Evolutionary conservation across 2,797 vertebrate species (phyloP), one percentile per base, ranked within the genome.

Genomic region (Micropoecilia bifurca): DNA sequence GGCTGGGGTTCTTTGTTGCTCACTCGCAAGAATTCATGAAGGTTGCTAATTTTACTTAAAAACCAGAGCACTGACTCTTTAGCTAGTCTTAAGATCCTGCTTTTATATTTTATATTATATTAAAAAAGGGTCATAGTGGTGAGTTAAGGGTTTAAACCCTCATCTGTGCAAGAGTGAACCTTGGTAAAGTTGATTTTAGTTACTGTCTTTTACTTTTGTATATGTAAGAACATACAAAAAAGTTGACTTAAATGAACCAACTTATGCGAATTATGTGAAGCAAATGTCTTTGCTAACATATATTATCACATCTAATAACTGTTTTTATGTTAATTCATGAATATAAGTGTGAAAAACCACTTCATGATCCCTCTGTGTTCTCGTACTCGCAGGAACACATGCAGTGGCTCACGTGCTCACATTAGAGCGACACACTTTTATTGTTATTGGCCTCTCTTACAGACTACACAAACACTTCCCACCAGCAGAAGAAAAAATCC

Each of bases 391-490:
- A 25, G 79, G 74, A 41, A 30, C 43, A 73, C 30, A 75, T 0
- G 25, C 39, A 77, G 5, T 22, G 36, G 71, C 66, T 77, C 33
- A 59, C 22, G 28, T 28, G 10, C 1, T 74, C 71, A 78, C 59
- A 75, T 76, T 73, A 71, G 36, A 28, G 43, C 12, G 75, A 87
- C 48, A 85, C 74, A 53, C 33, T 45, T 77, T 80, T 53, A 80
- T 28, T 80, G 43, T 4, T 36, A 48, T 57, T 66, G 30, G n/a
- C 63, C 6, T 7, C 8, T 46, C 22, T 66, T 74, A 33, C 43
- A 28, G 33, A 59, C 46, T 53, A 30, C 25, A 30, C 41, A 48
- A 33, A 46, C 0, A 10, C 57, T 79, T 83, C 74, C 25, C 48
- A 48, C 39, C 18, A 76, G 57, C 18, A 47, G 13, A 69, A 39